Evolutionary conservation across 2,797 vertebrate genomes (phyloP).

Genomic region (Enteromius fasciolatus): DNA sequence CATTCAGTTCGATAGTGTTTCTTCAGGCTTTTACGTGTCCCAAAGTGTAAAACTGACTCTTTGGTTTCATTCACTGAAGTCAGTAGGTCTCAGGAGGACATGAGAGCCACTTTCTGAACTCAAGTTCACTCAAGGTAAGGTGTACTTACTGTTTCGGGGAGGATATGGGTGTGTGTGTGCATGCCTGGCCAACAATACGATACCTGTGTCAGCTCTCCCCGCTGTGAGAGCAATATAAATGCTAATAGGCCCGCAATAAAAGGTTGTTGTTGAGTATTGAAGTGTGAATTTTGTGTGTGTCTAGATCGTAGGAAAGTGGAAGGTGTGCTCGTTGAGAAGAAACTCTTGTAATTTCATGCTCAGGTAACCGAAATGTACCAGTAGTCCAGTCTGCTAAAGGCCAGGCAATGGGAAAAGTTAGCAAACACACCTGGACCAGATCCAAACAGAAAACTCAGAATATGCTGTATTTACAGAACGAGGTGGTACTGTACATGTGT

Average conservation of each 20-base stretch:
- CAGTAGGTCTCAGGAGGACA: background rate
- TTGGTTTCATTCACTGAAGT: background rate
- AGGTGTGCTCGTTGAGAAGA: constrained; percentile 12
- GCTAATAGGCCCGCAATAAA: constrained; percentile 32
- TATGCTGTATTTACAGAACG: background rate
- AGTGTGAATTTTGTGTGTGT: constrained; percentile 28
- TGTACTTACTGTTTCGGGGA: background rate
- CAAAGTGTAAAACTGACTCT: constrained; percentile 1
- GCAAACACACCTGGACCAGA: background rate
- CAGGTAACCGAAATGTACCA: constrained; percentile 32
- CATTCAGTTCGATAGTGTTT: background rate
- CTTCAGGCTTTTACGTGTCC: background rate
- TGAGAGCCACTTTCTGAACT: background rate
- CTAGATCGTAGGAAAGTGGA: background rate
- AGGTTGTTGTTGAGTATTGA: constrained; percentile 11
- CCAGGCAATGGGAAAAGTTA: constrained; percentile 12
- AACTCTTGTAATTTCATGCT: constrained; percentile 45
- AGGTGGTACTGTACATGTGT: background rate
- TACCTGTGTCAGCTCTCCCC: constrained; percentile 21
- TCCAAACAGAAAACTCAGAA: background rate
- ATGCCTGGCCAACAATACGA: constrained; percentile 14
- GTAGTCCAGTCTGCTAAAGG: constrained; percentile 8
- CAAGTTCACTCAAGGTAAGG: constrained; percentile 18
- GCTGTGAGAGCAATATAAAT: constrained; percentile 50
- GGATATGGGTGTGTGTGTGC: background rate